Evolutionary conservation across 1,140 invertebrate species (phyloP).

Genomic region (Acyrthosiphon pisum): DNA sequence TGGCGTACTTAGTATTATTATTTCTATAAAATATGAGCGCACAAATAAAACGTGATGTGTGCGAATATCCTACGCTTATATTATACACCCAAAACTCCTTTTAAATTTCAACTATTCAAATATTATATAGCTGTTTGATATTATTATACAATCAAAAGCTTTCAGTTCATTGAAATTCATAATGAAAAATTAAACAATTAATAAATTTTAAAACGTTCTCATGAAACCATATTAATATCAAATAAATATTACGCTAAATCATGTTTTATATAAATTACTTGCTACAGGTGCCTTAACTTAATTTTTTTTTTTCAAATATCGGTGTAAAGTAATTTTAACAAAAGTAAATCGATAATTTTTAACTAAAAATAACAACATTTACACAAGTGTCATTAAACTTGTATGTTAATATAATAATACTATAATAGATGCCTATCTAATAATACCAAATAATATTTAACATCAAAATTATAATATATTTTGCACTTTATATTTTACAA

Average conservation of each 20-base stretch:
- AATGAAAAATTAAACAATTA: not conserved
- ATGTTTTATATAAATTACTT: not conserved
- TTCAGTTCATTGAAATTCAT: not conserved
- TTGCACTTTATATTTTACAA: too few species aligned
- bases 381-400: too few species aligned
- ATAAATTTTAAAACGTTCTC: not conserved
- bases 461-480: too few species aligned
- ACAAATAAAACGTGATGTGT: not conserved
- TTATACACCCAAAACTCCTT: not conserved
- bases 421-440: too few species aligned
- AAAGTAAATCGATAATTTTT: too few species aligned
- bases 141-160: not conserved
- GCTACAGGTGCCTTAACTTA: too few species aligned
- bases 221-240: not conserved
- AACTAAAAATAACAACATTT: too few species aligned
- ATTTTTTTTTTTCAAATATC: too few species aligned
- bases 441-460: too few species aligned
- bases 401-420: too few species aligned
- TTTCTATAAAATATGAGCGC: not conserved
- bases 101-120: not conserved
- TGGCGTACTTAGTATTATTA: not conserved
- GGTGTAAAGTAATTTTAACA: too few species aligned
- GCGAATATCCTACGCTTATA: not conserved
- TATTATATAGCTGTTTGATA: not conserved
- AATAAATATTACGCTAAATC: not conserved